Evolutionary conservation across 2,113 vertebrate species (phyloP), one percentile per base, ranked within the genome.

Genomic region (Rhegmatorhina hoffmannsi): DNA sequence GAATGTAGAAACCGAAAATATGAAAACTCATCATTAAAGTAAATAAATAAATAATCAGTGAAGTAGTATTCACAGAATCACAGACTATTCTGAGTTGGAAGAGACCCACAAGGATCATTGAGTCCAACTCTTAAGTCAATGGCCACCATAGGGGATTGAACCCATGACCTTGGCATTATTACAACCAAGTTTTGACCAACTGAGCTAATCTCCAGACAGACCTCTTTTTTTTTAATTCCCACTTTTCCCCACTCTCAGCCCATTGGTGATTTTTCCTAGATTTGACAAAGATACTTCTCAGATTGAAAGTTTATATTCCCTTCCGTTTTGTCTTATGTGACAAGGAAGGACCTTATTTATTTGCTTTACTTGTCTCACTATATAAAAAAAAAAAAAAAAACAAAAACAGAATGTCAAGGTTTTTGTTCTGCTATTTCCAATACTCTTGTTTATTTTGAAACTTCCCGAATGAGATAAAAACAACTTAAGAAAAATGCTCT

Each of bases 401-500:
- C 1, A 2, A 85, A 88, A 40, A 1, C 43, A 92, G 13, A 84
- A 63, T 33, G 31, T 40, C 62, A 74, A 13, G 2, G 56, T 83
- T 87, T 80, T 50, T 94, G 36, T 89, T 90, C 63, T 59, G 84
- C 58, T 73, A 29, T 79, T 95, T 90, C 80, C 11, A 80, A 58
- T 84, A 72, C n/a, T 85, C 46, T 68, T 83, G 64, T 88, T 94
- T 94, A 63, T 80, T 93, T 91, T 94, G 81, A 84, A 96, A 95
- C 69, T 92, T 94, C 69, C 84, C 92, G 62, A 91, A 90, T 84
- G 69, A 77, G 69, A 81, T 89, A 89, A 92, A 85, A 96, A 75
- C 83, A 93, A 69, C 70, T 94, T 92, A 93, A 74, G 64, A 94
- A 94, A 90, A 96, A 78, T 17, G 73, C 44, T 93, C 88, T 96